These are phyloP conservation scores for Myotis davidii DNA, from an alignment of 2,113 vertebrate genomes.

Conservation along the genomic window DNA sequence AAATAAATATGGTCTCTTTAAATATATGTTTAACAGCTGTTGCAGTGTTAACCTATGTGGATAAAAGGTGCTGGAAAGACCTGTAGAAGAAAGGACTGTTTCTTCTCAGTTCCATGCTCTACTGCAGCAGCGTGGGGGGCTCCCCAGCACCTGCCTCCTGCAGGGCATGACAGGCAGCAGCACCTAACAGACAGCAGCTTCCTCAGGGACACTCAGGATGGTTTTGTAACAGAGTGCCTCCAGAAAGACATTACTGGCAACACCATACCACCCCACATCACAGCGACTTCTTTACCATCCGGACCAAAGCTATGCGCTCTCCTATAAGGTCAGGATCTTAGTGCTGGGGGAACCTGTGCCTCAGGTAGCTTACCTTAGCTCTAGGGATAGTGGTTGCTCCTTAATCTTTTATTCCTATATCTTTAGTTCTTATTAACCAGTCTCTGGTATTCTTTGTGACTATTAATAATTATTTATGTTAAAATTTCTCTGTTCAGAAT, in stretches of 20 bases:
- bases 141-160: neutral
- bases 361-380: neutral
- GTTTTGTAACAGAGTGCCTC: neutral
- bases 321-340: neutral
- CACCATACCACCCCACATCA: neutral
- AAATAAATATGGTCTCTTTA: neutral
- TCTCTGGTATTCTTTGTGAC: neutral
- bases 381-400: neutral
- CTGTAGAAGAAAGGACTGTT: neutral
- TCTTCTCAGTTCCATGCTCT: neutral
- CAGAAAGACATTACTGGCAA: neutral
- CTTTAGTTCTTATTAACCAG: neutral
- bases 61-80: neutral
- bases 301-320: neutral
- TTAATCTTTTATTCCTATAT: neutral
- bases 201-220: neutral
- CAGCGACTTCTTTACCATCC: neutral
- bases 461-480: neutral
- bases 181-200: neutral
- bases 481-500: neutral
- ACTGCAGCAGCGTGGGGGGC: accelerated
- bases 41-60: neutral
- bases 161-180: neutral
- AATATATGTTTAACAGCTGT: neutral
- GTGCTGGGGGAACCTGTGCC: neutral